phyloP scores from a whole-genome alignment of 2,113 vertebrate species.

The Salminus brasiliensis region DNA sequence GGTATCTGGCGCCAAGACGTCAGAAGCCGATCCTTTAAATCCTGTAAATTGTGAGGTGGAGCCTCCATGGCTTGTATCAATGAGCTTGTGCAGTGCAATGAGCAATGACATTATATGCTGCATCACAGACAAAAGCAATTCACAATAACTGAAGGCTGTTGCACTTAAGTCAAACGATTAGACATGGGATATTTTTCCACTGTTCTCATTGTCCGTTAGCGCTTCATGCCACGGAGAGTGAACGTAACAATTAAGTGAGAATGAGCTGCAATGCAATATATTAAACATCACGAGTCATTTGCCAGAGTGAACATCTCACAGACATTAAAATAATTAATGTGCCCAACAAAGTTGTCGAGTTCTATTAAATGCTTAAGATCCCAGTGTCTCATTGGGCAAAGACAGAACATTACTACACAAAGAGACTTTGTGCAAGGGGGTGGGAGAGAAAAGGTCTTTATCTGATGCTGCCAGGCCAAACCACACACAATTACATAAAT shows the following conservation, averaged over 20 bases:
- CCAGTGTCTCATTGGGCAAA: slow-evolving; percentile 56
- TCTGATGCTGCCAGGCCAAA: slow-evolving; percentile 2
- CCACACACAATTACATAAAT: slow-evolving; percentile 20
- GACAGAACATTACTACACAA: slow-evolving; percentile 42
- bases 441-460: slow-evolving; percentile 16
- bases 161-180: background rate
- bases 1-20: no score
- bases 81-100: no score
- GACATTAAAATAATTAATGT: slow-evolving; percentile 66
- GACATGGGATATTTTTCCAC: background rate
- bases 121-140: background rate
- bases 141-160: background rate
- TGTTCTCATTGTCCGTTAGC: slow-evolving; percentile 7
- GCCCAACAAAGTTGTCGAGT: slow-evolving; percentile 63
- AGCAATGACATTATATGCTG: background rate
- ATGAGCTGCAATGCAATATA: slow-evolving; percentile 24
- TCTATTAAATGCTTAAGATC: slow-evolving; percentile 67
- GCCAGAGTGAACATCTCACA: slow-evolving; percentile 57
- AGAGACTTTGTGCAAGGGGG: slow-evolving; percentile 11
- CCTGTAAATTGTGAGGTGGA: no score
- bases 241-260: slow-evolving; percentile 4
- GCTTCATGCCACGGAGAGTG: background rate
- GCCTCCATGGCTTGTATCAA: no score
- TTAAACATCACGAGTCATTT: slow-evolving; percentile 58
- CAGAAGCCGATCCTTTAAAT: no score